Evolutionary conservation across 2,113 vertebrate species (phyloP), one percentile per base, ranked within the genome.

Genomic region (Salminus brasiliensis): DNA sequence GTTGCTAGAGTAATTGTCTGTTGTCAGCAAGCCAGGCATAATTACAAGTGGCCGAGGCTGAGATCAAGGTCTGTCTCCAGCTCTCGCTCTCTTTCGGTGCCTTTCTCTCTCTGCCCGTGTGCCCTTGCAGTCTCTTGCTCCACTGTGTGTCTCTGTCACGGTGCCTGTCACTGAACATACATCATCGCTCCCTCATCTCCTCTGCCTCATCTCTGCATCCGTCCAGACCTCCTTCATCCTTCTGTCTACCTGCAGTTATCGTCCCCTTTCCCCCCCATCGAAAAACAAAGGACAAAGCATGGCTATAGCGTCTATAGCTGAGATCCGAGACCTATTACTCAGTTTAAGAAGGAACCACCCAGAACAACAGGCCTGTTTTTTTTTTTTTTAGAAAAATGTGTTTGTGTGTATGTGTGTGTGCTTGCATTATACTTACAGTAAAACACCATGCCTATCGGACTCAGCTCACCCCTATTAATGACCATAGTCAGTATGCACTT

Each of bases 1-100:
- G 91, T 88, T 89, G 85, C 88, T 87, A 91, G 88, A 90, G 88
- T 93, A 95, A 95, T 94, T 93, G 92, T 91, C 85, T 92, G 89
- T 90, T 94, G 92, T 94, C 91, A 85, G 90, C 90, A 92, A 86
- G 91, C 86, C 92, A 93, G 86, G 87, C 89, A 83, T 92, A 95
- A 95, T 95, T 94, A 95, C 90, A 89, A 91, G 87, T 47, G 86
- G 86, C 72, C 90, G 85, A 86, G 76, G 55, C n/a, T 18, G 76
- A 79, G 55, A 80, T 69, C 86, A 87, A 88, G 88, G 91, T 93
- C 93, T 94, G 91, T 93, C 91, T 90, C 94, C 89, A 90, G 86
- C 90, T 85, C 62, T 36, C 41, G 59, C 45, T 43, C 34, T 68
- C 23, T 49, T 52, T 47, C 63, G 49, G 55, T 65, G n/a, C 67